A percentile compares a stretch with the other conserved stretches of the same genome.
phyloP scores from a whole-genome alignment of 2,888 invertebrate species.

The Bombylius discolor region DNA sequence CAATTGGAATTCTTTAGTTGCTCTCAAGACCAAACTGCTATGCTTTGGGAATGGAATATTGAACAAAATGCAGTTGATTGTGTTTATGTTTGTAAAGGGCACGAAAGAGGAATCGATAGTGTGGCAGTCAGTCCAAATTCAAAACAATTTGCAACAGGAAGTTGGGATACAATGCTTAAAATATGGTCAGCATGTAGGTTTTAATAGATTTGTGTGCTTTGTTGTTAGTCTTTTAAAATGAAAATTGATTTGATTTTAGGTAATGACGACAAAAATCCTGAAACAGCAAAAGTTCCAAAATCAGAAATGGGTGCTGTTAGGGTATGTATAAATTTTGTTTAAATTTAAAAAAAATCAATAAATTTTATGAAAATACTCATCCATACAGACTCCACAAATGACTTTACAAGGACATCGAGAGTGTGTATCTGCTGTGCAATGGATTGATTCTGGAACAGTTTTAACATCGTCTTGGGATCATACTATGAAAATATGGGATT shows the following conservation, averaged over 20 bases:
- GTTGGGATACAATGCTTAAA: conserved; percentile 86
- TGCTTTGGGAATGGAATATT: conserved; percentile 81
- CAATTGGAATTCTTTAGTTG: conserved; percentile 40
- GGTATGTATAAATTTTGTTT: conserved; percentile 34
- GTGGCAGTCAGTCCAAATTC: conserved; percentile 60
- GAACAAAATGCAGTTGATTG: conserved; percentile 61
- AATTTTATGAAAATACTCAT: no score
- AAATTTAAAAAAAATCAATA: neutral
- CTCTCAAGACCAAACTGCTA: conserved; percentile 84
- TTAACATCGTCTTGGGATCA: conserved; percentile 93
- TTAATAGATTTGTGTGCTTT: neutral
- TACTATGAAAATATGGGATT: conserved; percentile 87
- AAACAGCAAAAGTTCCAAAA: conserved; percentile 47
- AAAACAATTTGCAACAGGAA: conserved; percentile 62
- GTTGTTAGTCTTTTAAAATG: neutral
- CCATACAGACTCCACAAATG: conserved; percentile 58
- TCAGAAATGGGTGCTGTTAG: conserved; percentile 45
- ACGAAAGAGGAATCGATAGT: conserved; percentile 84
- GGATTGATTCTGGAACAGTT: conserved; percentile 67
- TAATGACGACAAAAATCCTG: conserved; percentile 43
- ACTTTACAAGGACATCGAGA: conserved; percentile 90
- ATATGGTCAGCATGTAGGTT: conserved; percentile 51
- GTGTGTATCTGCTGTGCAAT: conserved; percentile 70
- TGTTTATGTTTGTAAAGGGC: conserved; percentile 72
- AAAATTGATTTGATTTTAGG: conserved; percentile 22